Evolutionary conservation across 1,140 invertebrate species (phyloP), one percentile per base, ranked within the genome.

Genomic region (Bombus waltoni): DNA sequence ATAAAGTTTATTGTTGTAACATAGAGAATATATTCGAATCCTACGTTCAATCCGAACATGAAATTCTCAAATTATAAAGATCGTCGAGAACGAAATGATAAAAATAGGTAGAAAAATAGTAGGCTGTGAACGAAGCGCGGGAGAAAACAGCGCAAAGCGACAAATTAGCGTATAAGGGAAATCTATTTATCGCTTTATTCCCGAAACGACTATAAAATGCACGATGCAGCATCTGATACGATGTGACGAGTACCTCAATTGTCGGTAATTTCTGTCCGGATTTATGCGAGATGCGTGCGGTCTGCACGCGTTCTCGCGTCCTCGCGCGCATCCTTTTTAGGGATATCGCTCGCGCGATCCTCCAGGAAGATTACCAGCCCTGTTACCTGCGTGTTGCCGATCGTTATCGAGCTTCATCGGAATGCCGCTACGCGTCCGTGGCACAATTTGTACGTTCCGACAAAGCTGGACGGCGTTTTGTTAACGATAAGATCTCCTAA

Each of bases 401-500:
- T 87, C 76, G 70, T 81, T 85, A 87, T 87, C 86, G 76, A 8
- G 47, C 40, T 40, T 71, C 32, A 78, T 83, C 74, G 80, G 72
- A 75, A 82, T 76, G 65, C 82, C 6, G 73, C n/a, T 35, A 57
- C 66, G 73, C 83, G 83, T 87, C 62, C 74, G 32, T 81, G 76
- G 83, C 83, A 88, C 87, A 91, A 91, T 91, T 91, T 91, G 86
- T 88, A 88, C 59, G 11, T 87, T 78, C 89, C 88, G 88, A 91
- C 88, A 91, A 89, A 88, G 88, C 70, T 65, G 79, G 38, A 72
- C 59, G 72, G 9, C 59, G 72, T 86, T 82, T 65, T 79, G 82
- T 80, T 53, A 72, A 77, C 78, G 74, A 88, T 79, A 80, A 74
- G 62, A 84, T 77, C 83, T 81, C 44, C 85, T 77, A 88, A 88